Evolutionary conservation across 1,140 invertebrate genomes (phyloP).

Genomic region (Ridgeia piscesae): DNA sequence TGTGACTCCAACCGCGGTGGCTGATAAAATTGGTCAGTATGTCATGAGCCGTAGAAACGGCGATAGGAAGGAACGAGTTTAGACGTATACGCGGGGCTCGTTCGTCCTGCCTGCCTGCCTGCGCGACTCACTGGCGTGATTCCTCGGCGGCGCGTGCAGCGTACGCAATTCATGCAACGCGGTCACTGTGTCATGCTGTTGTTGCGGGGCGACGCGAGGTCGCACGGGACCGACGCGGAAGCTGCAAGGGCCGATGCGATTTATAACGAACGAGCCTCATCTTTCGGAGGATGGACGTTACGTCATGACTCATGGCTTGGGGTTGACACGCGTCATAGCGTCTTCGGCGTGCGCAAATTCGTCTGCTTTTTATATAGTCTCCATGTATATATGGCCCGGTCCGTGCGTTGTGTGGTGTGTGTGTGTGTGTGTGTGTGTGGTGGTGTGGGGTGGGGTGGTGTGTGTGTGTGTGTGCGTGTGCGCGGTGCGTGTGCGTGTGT

Average conservation of each 20-base stretch:
- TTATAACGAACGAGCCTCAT: not conserved
- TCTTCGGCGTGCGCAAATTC: not conserved
- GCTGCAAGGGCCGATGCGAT: no score
- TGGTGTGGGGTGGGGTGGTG: no score
- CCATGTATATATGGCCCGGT: no score
- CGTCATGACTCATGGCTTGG: no score
- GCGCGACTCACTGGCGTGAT: not conserved
- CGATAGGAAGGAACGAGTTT: not conserved
- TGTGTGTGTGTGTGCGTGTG: not conserved
- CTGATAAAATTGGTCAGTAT: conserved; percentile 6
- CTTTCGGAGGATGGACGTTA: not conserved
- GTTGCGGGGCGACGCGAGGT: not conserved
- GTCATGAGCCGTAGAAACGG: not conserved
- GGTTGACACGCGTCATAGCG: not conserved
- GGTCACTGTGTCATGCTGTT: not conserved
- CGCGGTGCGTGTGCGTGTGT: not conserved
- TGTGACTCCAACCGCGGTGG: not conserved
- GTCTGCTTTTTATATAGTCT: no score
- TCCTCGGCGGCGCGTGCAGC: not conserved
- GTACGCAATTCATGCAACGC: not conserved
- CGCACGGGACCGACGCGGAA: not conserved
- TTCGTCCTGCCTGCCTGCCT: not conserved
- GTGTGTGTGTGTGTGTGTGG: no score
- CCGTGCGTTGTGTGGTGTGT: no score
- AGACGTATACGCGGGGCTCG: not conserved